Base-by-base conservation (phyloP, 2,113 vertebrate genomes). In the Sander lucioperca region DNA sequence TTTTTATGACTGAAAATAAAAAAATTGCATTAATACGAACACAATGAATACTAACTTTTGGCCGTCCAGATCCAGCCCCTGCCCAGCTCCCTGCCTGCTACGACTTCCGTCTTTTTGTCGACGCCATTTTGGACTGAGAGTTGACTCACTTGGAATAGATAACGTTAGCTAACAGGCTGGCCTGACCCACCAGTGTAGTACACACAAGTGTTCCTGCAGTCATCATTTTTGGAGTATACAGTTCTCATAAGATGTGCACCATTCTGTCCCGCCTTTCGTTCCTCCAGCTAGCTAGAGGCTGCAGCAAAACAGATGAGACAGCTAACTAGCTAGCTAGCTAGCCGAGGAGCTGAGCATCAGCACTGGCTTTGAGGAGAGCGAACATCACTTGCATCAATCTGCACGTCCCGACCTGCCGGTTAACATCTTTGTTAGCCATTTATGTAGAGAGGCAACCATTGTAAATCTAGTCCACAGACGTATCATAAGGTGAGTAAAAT, bases 111-210 rank as follows among this genome's bases (percentile, higher is more conserved):
- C 82, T 86, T 87, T 89, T 76, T 75, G 21, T 57, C 58, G 76
- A 61, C 93, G 94, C 93, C 94, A 94, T 94, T 94, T 94, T 94
- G 91, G 88, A 85, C 82, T 75, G 82, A 87, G 84, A 87, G 68
- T 86, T 86, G 76, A 61, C 71, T 90, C 80, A 39, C 25, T 84
- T 8, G 19, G 10, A 56, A 71, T 45, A 70, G 70, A 33, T 50
- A 79, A 6, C 69, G 67, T 16, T 69, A 86, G 85, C 86, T 59
- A 56, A 21, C 77, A 66, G 36, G 9, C 73, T 67, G 21, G 39
- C 59, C 68, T 69, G 23, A 48, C 47, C 50, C 82, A 39, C 80
- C 23, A 59, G 79, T 61, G n/a, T 45, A 56, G 61, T 19, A 67
- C 30, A 62, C n/a, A 43, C 6, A n/a, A 4, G 56, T 73, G 15